phyloP scores from a whole-genome alignment of 2,113 vertebrate genomes.

The Chionomys nivalis region DNA sequence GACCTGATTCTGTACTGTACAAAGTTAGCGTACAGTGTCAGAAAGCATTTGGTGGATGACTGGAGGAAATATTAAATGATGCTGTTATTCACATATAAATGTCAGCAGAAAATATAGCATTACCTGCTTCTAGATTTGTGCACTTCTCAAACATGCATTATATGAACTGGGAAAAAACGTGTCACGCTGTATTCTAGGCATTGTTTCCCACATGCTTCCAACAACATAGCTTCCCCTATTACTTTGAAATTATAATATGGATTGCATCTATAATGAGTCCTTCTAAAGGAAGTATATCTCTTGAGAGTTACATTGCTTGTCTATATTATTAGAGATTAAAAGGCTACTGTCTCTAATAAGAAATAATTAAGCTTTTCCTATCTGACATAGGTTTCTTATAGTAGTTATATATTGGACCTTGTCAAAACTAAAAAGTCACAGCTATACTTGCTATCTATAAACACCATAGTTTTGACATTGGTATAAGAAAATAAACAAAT shows the following conservation, averaged over 20 bases:
- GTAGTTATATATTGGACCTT: background rate
- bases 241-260: background rate
- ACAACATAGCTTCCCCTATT: background rate
- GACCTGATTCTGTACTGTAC: constrained; percentile 59
- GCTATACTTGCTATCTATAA: constrained; percentile 1
- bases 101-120: constrained; percentile 45
- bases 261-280: constrained; percentile 40
- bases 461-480: background rate
- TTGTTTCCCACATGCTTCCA: constrained; percentile 39
- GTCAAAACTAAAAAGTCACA: constrained; percentile 34
- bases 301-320: background rate
- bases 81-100: constrained; percentile 64
- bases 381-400: background rate
- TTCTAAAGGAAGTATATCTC: constrained; percentile 37
- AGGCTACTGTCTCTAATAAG: background rate
- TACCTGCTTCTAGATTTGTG: constrained; percentile 22
- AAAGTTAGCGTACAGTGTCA: constrained; percentile 75
- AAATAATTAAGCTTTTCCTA: background rate
- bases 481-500: background rate
- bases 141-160: background rate
- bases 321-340: background rate
- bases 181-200: background rate
- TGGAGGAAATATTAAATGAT: constrained; percentile 73
- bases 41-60: constrained; percentile 68
- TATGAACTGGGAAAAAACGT: constrained; percentile 5